Base-by-base conservation (phyloP, 2,113 vertebrate genomes). In the Tautogolabrus adspersus region DNA sequence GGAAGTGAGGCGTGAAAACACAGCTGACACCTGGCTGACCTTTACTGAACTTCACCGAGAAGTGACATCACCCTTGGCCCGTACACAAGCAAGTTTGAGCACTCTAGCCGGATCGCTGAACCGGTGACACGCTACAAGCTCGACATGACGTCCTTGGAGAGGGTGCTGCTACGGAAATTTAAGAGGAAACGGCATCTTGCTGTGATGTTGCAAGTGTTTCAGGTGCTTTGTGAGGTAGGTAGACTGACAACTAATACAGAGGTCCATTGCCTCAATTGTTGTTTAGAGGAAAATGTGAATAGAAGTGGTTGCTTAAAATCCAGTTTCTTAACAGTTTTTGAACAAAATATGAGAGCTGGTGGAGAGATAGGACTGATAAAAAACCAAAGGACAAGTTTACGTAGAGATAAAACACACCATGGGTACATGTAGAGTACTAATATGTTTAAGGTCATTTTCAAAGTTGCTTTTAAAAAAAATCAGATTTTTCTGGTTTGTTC, bases 1-100 rank as follows among this genome's bases (percentile, higher is more conserved):
- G 82, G 84, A 91, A 89, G 90, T 79, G 84, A 91, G 88, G 88
- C 86, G 77, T 91, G 87, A 90, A 93, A 92, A 82, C 87, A 68
- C 83, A 65, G 82, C 76, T 83, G 91, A 91, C 87, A 89, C 77
- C 67, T 62, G 26, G 74, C 68, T 79, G 88, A 89, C 89, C 91
- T 92, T 92, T 84, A 66, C 76, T 84, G 82, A 85, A 91, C 81
- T 71, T 85, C 74, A 12, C 23, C 8, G 51, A 77, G 82, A 81
- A 68, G 69, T 77, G 89, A 87, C 87, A 86, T 78, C 57, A 74
- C 71, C 30, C 79, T 81, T 56, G 69, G 46, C 57, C 61, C 34
- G 22, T 7, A 73, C 69, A 72, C 71, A 66, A 19, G n/a, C 79
- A 85, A 86, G 70, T 86, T 80, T 70, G 65, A 84, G 61, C 55